Evolutionary conservation across 1,140 invertebrate species (phyloP).

Genomic region (Probaryconus sp.): DNA sequence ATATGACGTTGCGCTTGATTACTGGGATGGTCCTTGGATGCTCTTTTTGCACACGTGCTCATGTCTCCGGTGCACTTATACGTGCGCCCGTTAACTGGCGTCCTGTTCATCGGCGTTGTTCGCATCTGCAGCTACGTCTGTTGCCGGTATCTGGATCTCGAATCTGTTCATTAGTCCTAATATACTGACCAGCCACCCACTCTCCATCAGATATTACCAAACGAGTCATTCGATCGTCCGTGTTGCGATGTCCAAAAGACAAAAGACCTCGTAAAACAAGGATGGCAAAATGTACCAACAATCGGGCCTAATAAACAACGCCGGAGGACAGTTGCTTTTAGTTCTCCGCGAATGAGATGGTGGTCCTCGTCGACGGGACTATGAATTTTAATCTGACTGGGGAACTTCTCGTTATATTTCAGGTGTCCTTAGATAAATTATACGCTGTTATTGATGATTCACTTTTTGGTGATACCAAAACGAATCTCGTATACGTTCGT

Average conservation of each 20-base stretch:
- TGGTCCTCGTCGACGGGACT: not conserved
- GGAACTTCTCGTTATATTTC: too few relatives aligned
- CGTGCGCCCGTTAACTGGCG: conserved; percentile 40
- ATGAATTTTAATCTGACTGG: too few relatives aligned
- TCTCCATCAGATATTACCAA: conserved; percentile 65
- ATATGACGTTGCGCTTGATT: conserved; percentile 54
- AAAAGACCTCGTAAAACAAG: conserved; percentile 39
- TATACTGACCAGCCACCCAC: conserved; percentile 68
- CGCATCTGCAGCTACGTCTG: conserved; percentile 44
- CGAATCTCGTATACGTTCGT: too few relatives aligned
- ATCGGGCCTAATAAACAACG: conserved; percentile 19
- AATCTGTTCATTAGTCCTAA: conserved; percentile 75
- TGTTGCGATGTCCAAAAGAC: conserved; percentile 59
- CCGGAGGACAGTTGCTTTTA: not conserved
- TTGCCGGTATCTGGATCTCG: conserved; percentile 63
- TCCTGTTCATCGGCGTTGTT: conserved; percentile 49
- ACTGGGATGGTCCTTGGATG: conserved; percentile 15
- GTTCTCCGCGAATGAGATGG: not conserved
- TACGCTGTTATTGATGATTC: too few relatives aligned
- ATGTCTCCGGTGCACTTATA: conserved; percentile 17
- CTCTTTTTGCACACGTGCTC: conserved; percentile 55
- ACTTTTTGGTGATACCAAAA: too few relatives aligned
- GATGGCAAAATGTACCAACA: conserved; percentile 30
- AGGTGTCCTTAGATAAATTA: too few relatives aligned
- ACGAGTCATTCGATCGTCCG: conserved; percentile 62